Evolutionary conservation across 1,140 invertebrate genomes (phyloP).

Genomic region (Cyclina sinensis): DNA sequence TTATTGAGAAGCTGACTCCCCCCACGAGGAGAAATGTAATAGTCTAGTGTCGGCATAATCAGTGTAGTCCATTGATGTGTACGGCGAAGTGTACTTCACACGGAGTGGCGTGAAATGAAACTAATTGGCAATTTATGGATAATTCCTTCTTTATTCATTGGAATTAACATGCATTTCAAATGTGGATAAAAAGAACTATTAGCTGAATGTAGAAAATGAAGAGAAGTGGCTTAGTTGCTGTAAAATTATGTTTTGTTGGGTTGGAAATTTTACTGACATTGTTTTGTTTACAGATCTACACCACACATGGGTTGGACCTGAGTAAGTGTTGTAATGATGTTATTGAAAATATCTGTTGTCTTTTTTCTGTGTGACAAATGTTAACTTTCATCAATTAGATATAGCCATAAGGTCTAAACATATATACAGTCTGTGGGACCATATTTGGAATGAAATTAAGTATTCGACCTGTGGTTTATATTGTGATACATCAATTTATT

Average conservation of each 20-base stretch:
- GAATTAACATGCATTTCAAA: constrained; percentile 31
- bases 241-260: constrained; percentile 7
- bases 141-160: not conserved
- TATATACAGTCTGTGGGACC: too few relatives aligned
- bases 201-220: constrained; percentile 32
- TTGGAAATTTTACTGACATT: constrained; percentile 36
- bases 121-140: constrained; percentile 46
- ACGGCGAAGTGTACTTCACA: constrained; percentile 30
- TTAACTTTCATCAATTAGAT: too few relatives aligned
- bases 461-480: too few relatives aligned
- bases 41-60: constrained; percentile 34
- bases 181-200: constrained; percentile 29
- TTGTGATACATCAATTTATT: too few relatives aligned
- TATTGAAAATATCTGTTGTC: not conserved
- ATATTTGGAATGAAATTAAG: too few relatives aligned
- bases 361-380: too few relatives aligned
- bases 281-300: constrained; percentile 46
- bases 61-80: constrained; percentile 37
- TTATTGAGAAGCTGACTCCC: not conserved
- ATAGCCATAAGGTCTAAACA: too few relatives aligned
- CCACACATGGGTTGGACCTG: not conserved
- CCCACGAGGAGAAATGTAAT: constrained; percentile 21
- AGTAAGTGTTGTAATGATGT: constrained; percentile 2
- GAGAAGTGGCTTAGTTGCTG: not conserved
- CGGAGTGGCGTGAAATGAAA: constrained; percentile 34